Percentiles rank a stretch among this genome's conserved stretches.
Conservation (phyloP, 2,113 vertebrate species). For the Bos indicus region DNA sequence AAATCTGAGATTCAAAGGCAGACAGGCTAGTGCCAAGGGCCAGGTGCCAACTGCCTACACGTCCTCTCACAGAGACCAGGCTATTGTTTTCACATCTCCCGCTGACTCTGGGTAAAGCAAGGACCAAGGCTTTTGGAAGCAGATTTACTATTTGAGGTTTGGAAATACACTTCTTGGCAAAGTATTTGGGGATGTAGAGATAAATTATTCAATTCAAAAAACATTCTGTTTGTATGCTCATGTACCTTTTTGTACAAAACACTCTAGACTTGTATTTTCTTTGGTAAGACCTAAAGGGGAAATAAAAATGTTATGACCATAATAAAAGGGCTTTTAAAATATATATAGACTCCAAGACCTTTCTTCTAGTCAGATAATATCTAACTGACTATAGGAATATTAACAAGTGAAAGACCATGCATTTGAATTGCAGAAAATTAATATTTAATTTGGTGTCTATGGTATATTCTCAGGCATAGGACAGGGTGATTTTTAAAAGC, state of each 20-base stretch:
- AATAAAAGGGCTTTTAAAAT: constrained; percentile 40
- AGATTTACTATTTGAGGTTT: background rate
- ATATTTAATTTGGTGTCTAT: constrained; percentile 37
- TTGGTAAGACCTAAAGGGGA: background rate
- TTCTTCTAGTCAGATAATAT: constrained; percentile 10
- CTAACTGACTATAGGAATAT: constrained; percentile 13
- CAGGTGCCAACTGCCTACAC: background rate
- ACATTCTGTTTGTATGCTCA: background rate
- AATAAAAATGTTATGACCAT: background rate
- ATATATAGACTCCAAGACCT: background rate
- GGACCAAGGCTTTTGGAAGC: background rate
- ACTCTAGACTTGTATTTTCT: constrained; percentile 23
- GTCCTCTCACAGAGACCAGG: rapidly evolving
- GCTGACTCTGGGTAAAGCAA: background rate
- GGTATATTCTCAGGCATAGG: background rate
- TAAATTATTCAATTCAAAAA: background rate
- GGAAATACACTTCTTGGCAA: constrained; percentile 5
- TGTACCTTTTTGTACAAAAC: background rate
- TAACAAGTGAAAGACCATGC: background rate
- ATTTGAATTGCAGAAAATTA: constrained; percentile 35
- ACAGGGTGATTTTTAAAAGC: constrained; percentile 39
- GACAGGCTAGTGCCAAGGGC: background rate
- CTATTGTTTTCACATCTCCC: background rate
- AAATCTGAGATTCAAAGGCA: background rate
- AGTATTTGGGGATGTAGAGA: background rate